Evolutionary conservation across 2,888 invertebrate genomes (phyloP).

Genomic region (Callinectes sapidus): DNA sequence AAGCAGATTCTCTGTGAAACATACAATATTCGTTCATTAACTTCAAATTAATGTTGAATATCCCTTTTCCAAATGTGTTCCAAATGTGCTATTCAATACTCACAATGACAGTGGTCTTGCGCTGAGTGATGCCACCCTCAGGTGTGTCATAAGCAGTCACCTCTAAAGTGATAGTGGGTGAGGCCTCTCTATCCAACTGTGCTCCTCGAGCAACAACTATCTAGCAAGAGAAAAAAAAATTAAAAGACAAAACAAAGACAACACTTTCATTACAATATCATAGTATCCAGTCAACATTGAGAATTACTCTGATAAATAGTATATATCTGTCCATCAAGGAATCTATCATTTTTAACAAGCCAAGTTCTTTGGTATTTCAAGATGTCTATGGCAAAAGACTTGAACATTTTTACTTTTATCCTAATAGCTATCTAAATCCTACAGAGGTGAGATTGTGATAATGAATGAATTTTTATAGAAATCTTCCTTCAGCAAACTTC

Average conservation of each 20-base stretch:
- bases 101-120: constrained; percentile 81
- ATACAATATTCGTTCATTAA: background rate
- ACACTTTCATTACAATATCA: background rate
- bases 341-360: background rate
- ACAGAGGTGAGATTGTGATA: background rate
- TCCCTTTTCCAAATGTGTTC: background rate
- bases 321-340: too few relatives aligned
- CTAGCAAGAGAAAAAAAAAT: constrained; percentile 29
- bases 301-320: background rate
- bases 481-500: too few relatives aligned
- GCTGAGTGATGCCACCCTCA: constrained; percentile 82
- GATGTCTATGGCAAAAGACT: background rate
- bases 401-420: background rate
- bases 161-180: constrained; percentile 83
- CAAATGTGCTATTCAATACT: constrained; percentile 69
- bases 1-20: too few relatives aligned
- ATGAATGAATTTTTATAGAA: too few relatives aligned
- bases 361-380: background rate
- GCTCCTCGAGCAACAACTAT: constrained; percentile 82
- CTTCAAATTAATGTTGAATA: background rate
- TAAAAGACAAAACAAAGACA: background rate
- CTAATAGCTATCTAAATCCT: background rate
- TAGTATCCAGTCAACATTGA: background rate
- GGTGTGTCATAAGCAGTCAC: constrained; percentile 87
- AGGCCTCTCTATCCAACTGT: constrained; percentile 84